Evolutionary conservation across 1,140 invertebrate species (phyloP).

Genomic region (Belonocnema kinseyi): DNA sequence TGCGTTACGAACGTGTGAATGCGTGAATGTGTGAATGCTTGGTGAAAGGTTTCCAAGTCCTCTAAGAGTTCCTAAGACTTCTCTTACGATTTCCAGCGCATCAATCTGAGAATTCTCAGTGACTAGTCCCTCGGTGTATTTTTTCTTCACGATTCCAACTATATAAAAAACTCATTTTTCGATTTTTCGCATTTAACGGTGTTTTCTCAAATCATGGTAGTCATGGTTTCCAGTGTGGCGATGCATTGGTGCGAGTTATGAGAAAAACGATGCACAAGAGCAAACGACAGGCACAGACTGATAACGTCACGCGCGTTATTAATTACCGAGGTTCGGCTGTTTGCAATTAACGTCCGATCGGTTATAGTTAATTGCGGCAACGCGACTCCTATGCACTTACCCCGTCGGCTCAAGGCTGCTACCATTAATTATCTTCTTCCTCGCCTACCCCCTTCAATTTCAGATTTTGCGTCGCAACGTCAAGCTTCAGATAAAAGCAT

Average conservation of each 20-base stretch:
- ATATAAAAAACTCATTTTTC: too few species aligned
- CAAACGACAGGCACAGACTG: slow-evolving; percentile 48
- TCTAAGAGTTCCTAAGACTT: too few species aligned
- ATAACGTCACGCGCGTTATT: slow-evolving; percentile 69
- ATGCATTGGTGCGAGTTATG: slow-evolving; percentile 29
- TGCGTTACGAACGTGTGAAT: too few species aligned
- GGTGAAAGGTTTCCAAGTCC: too few species aligned
- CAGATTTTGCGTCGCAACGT: slow-evolving; percentile 45
- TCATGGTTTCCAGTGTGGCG: too few species aligned
- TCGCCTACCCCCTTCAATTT: slow-evolving; percentile 38
- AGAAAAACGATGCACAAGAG: slow-evolving; percentile 48
- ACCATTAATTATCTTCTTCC: slow-evolving; percentile 64
- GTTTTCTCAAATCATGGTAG: too few species aligned
- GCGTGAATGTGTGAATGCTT: too few species aligned
- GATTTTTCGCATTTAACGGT: too few species aligned
- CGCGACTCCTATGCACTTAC: slow-evolving; percentile 55
- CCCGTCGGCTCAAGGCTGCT: slow-evolving; percentile 39
- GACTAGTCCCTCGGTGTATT: too few species aligned
- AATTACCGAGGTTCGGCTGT: slow-evolving; percentile 66
- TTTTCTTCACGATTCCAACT: too few species aligned
- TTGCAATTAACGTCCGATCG: slow-evolving; percentile 71
- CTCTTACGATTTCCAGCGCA: too few species aligned
- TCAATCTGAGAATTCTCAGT: too few species aligned
- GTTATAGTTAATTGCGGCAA: slow-evolving; percentile 67
- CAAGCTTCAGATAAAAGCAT: background rate